Evolutionary conservation across 2,888 invertebrate genomes (phyloP).

Genomic region (Pantelozetes paolii): DNA sequence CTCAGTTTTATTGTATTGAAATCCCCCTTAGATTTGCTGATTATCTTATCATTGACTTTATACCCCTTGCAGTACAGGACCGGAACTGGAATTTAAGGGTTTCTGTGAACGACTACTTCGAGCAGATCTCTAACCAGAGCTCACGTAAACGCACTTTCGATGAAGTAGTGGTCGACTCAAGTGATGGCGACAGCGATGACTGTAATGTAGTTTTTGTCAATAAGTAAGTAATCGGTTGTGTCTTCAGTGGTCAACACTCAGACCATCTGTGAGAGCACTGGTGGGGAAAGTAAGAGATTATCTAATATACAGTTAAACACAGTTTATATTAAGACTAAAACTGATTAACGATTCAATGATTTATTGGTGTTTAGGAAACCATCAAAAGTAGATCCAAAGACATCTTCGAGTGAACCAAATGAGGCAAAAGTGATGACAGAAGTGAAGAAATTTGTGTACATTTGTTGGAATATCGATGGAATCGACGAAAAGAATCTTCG

Average conservation of each 20-base stretch:
- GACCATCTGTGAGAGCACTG: not conserved
- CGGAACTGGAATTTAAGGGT: constrained; percentile 56
- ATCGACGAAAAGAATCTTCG: constrained; percentile 56
- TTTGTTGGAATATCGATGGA: constrained; percentile 62
- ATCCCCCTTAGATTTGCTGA: no score
- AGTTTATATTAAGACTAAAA: constrained; percentile 18
- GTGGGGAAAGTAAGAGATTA: no score
- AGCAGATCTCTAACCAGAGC: constrained; percentile 25
- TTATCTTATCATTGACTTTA: no score
- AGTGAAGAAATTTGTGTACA: constrained; percentile 52
- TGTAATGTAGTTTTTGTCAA: no score
- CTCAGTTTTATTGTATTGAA: constrained; percentile 59
- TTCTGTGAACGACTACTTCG: constrained; percentile 42
- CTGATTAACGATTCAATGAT: not conserved
- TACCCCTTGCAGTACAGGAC: no score
- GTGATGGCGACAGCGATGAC: constrained; percentile 14
- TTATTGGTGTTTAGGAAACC: not conserved
- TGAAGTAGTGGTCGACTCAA: constrained; percentile 34
- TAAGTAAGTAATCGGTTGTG: no score
- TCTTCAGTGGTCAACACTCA: not conserved
- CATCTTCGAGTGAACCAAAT: not conserved
- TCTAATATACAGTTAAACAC: no score
- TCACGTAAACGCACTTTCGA: not conserved
- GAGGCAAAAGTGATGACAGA: not conserved
- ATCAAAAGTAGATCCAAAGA: no score